Percentiles rank a stretch among this genome's conserved stretches.
These are phyloP conservation scores for Heliconius hermathena DNA, from an alignment of 1,140 invertebrate species.

Conservation along the genomic window DNA sequence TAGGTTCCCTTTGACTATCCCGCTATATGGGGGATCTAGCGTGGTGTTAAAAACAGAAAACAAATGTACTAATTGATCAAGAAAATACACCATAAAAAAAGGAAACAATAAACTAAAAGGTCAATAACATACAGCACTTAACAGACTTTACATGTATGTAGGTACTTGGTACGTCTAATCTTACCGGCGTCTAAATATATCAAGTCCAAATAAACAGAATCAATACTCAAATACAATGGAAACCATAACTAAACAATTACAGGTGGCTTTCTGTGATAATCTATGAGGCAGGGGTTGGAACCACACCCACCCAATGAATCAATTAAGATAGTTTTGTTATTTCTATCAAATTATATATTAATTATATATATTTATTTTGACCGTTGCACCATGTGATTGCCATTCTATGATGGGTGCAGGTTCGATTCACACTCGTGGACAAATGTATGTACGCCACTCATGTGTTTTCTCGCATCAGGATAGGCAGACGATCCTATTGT, in stretches of 20 bases:
- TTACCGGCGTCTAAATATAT: conserved; percentile 3
- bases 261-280: background rate
- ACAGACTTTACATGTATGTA: background rate
- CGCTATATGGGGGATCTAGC: too few relatives aligned
- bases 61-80: too few relatives aligned
- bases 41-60: background rate
- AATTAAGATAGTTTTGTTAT: background rate
- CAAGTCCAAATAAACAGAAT: conserved; percentile 8
- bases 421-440: too few relatives aligned
- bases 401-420: too few relatives aligned
- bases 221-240: conserved; percentile 3
- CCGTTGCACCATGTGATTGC: too few relatives aligned
- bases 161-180: background rate
- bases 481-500: too few relatives aligned
- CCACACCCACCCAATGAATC: background rate
- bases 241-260: background rate
- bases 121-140: conserved; percentile 5
- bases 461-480: too few relatives aligned
- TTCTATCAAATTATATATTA: background rate
- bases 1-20: background rate
- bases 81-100: too few relatives aligned
- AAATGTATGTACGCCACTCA: too few relatives aligned
- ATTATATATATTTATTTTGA: too few relatives aligned
- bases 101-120: background rate
- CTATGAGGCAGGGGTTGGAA: background rate